A percentile compares a stretch with the other conserved stretches of the same genome.
phyloP scores from a whole-genome alignment of 2,797 vertebrate species.

The Notolepis coatsorum region DNA sequence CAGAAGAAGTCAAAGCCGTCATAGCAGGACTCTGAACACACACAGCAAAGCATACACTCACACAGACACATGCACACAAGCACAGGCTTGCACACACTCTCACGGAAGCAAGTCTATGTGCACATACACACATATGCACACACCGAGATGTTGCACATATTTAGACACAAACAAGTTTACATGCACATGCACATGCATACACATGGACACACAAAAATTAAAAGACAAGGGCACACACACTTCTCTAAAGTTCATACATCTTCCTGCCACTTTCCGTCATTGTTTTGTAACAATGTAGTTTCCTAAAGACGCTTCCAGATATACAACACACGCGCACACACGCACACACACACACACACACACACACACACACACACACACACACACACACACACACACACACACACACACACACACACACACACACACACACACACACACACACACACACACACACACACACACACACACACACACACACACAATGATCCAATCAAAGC shows the following conservation, averaged over 20 bases:
- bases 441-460: conserved; percentile 29
- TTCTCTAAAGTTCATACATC: conserved; percentile 10
- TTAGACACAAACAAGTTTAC: too few relatives aligned
- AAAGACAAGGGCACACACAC: too few relatives aligned
- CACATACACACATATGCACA: background rate
- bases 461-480: conserved; percentile 41
- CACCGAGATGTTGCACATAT: too few relatives aligned
- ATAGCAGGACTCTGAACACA: too few relatives aligned
- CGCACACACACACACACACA: conserved; percentile 17
- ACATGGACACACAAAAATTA: too few relatives aligned
- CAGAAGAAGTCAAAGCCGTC: too few relatives aligned
- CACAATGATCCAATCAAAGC: conserved; percentile 69
- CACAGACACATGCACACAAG: background rate
- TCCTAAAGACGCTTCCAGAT: conserved; percentile 42
- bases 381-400: conserved; percentile 8
- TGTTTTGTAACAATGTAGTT: conserved; percentile 44
- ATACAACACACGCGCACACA: too few relatives aligned
- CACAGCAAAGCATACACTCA: conserved; percentile 3
- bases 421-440: conserved; percentile 18
- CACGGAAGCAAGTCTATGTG: background rate
- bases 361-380: background rate
- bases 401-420: background rate
- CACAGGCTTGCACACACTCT: background rate
- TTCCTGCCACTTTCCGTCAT: conserved; percentile 23
- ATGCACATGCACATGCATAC: too few relatives aligned